Evolutionary conservation across 2,888 invertebrate species (phyloP).

Genomic region (Campaea margaritaria): DNA sequence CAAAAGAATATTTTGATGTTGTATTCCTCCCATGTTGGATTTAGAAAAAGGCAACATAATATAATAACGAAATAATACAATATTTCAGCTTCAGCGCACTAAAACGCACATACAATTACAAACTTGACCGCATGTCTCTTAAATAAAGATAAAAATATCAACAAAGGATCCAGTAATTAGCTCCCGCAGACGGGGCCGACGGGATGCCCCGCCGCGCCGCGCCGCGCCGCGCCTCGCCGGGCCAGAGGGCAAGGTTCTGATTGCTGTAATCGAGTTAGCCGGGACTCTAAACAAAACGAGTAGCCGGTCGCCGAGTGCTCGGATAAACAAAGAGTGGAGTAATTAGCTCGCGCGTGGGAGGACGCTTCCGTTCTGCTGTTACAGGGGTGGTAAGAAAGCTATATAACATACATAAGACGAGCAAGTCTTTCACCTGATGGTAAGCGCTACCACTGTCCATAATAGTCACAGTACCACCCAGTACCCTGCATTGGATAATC

Average conservation of each 20-base stretch:
- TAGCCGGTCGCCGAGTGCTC: conserved; percentile 59
- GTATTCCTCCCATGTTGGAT: too few species aligned
- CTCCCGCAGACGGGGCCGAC: conserved; percentile 65
- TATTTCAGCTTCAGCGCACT: conserved; percentile 1
- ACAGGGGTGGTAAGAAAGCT: conserved; percentile 30
- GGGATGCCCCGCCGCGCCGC: too few species aligned
- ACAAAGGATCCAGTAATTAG: conserved; percentile 46
- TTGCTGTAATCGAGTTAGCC: conserved; percentile 81
- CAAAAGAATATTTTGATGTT: too few species aligned
- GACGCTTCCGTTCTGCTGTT: conserved; percentile 60
- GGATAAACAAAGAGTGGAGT: conserved; percentile 79
- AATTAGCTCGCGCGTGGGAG: conserved; percentile 78
- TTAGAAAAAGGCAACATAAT: too few species aligned
- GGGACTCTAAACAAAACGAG: conserved; percentile 79
- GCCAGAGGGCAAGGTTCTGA: conserved; percentile 79
- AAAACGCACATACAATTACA: background rate
- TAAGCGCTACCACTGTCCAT: too few species aligned
- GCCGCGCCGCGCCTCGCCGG: too few species aligned
- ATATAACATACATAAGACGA: too few species aligned
- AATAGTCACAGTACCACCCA: too few species aligned
- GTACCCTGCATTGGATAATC: too few species aligned
- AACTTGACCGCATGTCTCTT: conserved; percentile 24
- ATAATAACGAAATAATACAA: too few species aligned
- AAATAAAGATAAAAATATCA: conserved; percentile 34
- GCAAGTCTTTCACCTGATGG: too few species aligned